Conservation (phyloP, 2,113 vertebrate genomes). For the Varanus salvator region DNA sequence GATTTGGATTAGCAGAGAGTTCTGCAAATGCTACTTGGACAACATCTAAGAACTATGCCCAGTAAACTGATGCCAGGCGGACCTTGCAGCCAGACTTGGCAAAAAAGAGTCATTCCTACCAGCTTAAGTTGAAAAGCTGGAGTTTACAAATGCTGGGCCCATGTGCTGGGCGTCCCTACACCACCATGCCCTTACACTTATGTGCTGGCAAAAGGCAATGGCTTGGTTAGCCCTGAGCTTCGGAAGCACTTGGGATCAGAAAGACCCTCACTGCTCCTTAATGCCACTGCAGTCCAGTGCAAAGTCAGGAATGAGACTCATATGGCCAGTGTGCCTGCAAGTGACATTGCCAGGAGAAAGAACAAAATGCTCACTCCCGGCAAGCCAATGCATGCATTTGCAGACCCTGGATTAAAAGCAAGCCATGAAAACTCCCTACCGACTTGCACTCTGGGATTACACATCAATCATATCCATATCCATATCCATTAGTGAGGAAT, state of each 20-base stretch:
- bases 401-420: not conserved
- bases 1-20: slow-evolving; percentile 64
- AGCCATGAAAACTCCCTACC: not conserved
- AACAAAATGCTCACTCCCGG: not conserved
- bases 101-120: slow-evolving; percentile 28
- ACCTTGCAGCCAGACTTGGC: slow-evolving; percentile 57
- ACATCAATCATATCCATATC: not conserved
- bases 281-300: not conserved
- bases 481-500: too few relatives aligned
- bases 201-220: not conserved
- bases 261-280: not conserved
- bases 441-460: not conserved
- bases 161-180: too few relatives aligned
- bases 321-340: not conserved
- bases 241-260: not conserved
- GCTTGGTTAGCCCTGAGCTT: not conserved
- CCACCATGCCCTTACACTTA: too few relatives aligned
- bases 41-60: not conserved
- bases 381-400: not conserved
- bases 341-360: not conserved
- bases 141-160: not conserved
- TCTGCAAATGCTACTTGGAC: slow-evolving; percentile 57
- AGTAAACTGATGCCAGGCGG: slow-evolving; percentile 44
- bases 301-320: not conserved
- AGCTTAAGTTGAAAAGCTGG: not conserved